phyloP scores from a whole-genome alignment of 64 coral and sea anemone species.

The Astreopora myriophthalma region DNA sequence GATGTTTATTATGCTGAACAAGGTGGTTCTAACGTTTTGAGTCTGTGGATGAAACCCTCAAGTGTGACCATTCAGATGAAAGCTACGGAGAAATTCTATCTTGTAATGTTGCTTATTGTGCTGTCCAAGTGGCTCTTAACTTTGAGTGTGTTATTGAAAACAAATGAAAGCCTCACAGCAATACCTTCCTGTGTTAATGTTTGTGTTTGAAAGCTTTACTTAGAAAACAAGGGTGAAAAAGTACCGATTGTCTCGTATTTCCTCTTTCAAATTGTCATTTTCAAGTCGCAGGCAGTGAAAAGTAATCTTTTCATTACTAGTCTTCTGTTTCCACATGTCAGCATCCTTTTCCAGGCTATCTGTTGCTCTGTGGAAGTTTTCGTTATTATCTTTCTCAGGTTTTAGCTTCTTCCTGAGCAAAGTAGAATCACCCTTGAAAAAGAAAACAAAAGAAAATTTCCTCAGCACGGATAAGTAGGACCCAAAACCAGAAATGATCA shows the following conservation, averaged over 20 bases:
- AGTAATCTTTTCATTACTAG: neutral
- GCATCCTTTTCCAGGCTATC: neutral
- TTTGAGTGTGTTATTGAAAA: too few species aligned
- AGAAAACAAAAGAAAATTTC: too few species aligned
- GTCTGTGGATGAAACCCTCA: neutral
- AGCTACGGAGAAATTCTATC: neutral
- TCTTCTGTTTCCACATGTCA: neutral
- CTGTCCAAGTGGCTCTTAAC: too few species aligned
- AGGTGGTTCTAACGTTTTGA: neutral
- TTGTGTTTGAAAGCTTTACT: too few species aligned
- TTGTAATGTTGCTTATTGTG: neutral
- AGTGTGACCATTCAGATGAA: neutral
- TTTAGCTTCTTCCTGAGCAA: neutral
- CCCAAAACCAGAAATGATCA: too few species aligned
- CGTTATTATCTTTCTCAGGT: neutral
- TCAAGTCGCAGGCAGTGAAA: neutral
- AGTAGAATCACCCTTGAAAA: neutral
- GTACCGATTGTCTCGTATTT: slow-evolving; percentile 25
- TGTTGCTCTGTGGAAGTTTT: neutral
- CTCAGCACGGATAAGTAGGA: too few species aligned
- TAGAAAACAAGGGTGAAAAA: neutral
- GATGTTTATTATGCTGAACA: neutral
- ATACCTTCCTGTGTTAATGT: too few species aligned
- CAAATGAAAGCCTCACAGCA: too few species aligned
- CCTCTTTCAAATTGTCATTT: slow-evolving; percentile 42